These are phyloP conservation scores for Harpegnathos saltator DNA, from an alignment of 1,140 invertebrate species.

Conservation along the genomic window DNA sequence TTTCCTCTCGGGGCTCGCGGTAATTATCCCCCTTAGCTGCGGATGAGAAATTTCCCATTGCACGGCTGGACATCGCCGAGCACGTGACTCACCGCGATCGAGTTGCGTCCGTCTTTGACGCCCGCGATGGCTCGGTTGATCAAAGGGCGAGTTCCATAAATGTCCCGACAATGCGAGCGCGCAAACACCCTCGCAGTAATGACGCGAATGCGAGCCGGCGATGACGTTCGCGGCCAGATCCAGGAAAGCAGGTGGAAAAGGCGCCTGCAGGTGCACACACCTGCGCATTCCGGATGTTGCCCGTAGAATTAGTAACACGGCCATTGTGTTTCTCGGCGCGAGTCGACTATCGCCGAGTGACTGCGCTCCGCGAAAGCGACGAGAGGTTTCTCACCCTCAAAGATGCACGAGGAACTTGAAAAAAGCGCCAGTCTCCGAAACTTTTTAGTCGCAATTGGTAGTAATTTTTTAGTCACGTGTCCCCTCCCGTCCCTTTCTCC, in stretches of 20 bases:
- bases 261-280: not conserved
- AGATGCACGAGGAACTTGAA: not conserved
- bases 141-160: not conserved
- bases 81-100: no score
- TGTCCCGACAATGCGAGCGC: not conserved
- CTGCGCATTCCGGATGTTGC: not conserved
- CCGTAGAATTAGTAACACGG: constrained; percentile 30
- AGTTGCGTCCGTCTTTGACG: no score
- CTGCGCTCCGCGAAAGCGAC: not conserved
- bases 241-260: not conserved
- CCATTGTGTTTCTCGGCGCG: constrained; percentile 31
- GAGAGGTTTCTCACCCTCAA: not conserved
- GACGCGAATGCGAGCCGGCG: not conserved
- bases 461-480: no score
- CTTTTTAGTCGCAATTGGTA: no score
- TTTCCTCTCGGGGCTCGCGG: no score
- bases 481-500: no score
- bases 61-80: no score
- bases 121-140: not conserved
- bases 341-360: not conserved
- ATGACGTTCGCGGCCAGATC: not conserved
- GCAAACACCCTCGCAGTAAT: not conserved
- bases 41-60: no score
- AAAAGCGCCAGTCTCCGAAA: no score
- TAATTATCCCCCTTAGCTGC: no score